These are phyloP conservation scores for Ptychadena robeensis DNA, from an alignment of 2,797 vertebrate genomes.

Conservation along the genomic window DNA sequence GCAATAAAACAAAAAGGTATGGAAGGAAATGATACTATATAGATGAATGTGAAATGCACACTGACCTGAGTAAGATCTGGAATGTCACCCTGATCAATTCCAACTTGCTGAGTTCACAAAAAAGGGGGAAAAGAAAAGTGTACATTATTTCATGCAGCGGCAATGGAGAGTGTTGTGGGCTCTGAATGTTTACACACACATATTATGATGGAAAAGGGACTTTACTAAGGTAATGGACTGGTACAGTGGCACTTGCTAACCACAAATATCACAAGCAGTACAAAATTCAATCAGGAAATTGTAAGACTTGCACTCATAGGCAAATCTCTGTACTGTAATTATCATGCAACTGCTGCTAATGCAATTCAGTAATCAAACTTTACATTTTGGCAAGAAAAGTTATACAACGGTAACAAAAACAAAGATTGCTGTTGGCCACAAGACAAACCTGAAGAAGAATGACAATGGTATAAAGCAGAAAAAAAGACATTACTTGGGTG, in stretches of 20 bases:
- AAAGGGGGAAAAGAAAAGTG: conserved; percentile 67
- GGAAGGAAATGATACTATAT: conserved; percentile 59
- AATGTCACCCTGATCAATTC: conserved; percentile 96
- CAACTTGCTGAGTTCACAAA: conserved; percentile 93
- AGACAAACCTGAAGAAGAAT: conserved; percentile 39
- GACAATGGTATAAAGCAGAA: conserved; percentile 48
- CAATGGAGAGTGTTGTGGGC: conserved; percentile 60
- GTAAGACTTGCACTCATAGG: conserved; percentile 2
- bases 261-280: conserved; percentile 16
- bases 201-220: conserved; percentile 50
- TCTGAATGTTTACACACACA: conserved; percentile 59
- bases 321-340: background rate
- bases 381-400: background rate
- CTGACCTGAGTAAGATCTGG: conserved; percentile 97
- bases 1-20: conserved; percentile 53
- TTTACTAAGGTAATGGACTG: conserved; percentile 60
- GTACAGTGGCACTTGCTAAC: conserved; percentile 48
- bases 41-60: conserved; percentile 81
- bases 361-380: conserved; percentile 15
- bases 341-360: conserved; percentile 45
- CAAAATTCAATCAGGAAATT: conserved; percentile 27
- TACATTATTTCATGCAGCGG: conserved; percentile 67
- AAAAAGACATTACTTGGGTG: background rate
- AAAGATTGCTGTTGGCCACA: conserved; percentile 21
- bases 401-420: background rate